phyloP scores from a whole-genome alignment of 2,797 vertebrate species.

The Betta splendens region DNA sequence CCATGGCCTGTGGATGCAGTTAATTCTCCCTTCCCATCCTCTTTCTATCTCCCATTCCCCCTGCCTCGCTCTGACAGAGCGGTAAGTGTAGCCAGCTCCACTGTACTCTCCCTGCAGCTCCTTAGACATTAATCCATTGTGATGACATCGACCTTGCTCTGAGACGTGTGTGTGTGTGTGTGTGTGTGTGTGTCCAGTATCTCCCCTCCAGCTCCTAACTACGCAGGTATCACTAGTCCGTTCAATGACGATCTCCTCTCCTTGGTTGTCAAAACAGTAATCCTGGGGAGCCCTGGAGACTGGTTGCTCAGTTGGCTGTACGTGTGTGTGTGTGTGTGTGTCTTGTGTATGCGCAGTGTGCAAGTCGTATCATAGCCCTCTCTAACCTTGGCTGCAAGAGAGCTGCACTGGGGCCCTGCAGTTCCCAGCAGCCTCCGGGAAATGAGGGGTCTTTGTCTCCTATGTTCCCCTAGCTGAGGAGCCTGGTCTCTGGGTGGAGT shows the following conservation, averaged over 20 bases:
- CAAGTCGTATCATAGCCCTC: slow-evolving; percentile 61
- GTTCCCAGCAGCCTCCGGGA: slow-evolving; percentile 69
- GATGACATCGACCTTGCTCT: slow-evolving; percentile 86
- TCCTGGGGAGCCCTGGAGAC: slow-evolving; percentile 79
- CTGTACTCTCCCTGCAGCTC: slow-evolving; percentile 82
- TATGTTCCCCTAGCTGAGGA: slow-evolving; percentile 72
- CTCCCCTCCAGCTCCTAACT: slow-evolving; percentile 71
- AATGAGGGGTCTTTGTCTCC: slow-evolving; percentile 73
- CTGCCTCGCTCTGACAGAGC: slow-evolving; percentile 78
- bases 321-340: slow-evolving; percentile 5
- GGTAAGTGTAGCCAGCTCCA: slow-evolving; percentile 79
- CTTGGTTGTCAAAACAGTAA: slow-evolving; percentile 81
- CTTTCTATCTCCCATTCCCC: slow-evolving; percentile 58
- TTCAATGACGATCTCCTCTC: slow-evolving; percentile 83
- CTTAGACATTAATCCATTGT: slow-evolving; percentile 85
- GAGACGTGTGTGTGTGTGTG: slow-evolving; percentile 66
- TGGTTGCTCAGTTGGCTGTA: slow-evolving; percentile 74
- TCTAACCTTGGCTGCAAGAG: slow-evolving; percentile 81
- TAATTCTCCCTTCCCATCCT: slow-evolving; percentile 63
- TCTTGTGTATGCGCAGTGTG: slow-evolving; percentile 23
- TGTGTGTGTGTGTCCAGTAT: slow-evolving; percentile 67
- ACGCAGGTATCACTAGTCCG: slow-evolving; percentile 81
- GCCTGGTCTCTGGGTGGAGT: slow-evolving; percentile 67
- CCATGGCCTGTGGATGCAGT: slow-evolving; percentile 67
- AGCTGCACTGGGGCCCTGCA: slow-evolving; percentile 62